These are phyloP conservation scores for Clavelina lepadiformis DNA, from an alignment of 23 tunicate genomes.

Conservation along the genomic window DNA sequence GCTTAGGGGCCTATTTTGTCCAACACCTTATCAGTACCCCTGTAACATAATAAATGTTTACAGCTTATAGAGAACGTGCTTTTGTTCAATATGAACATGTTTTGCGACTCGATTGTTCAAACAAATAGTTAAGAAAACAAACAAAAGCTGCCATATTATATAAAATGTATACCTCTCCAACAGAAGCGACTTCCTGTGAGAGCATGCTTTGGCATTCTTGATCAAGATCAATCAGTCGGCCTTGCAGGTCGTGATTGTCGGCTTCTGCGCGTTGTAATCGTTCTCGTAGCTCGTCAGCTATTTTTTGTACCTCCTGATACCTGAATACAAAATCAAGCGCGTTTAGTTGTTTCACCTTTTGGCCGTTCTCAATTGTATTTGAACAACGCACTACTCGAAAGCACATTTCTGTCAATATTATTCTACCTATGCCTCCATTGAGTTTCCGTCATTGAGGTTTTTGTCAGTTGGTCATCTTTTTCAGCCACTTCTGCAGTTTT, in stretches of 20 bases:
- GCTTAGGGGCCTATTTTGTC: no score
- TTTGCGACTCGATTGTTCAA: no score
- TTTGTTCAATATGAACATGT: no score
- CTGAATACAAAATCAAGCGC: constrained; percentile 1
- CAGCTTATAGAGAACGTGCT: no score
- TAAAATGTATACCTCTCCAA: neutral
- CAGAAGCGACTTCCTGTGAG: neutral
- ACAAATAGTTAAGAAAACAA: no score
- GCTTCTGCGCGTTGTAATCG: constrained; percentile 47
- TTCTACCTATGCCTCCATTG: constrained; percentile 52
- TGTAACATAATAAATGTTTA: no score
- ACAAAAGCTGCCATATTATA: neutral
- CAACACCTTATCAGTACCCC: no score
- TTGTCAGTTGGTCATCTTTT: constrained; percentile 2
- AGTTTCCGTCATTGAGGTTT: constrained; percentile 15
- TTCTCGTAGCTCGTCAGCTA: constrained; percentile 51
- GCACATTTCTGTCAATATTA: no score
- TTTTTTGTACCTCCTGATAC: constrained; percentile 37
- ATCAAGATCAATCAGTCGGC: constrained; percentile 37
- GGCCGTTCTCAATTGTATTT: neutral
- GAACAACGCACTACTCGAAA: no score
- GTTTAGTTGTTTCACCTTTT: neutral
- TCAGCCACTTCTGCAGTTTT: constrained; percentile 15
- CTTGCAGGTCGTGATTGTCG: constrained; percentile 60
- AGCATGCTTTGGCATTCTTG: constrained; percentile 45